Conservation (phyloP, 2,797 vertebrate genomes). For the Alosa sapidissima region DNA sequence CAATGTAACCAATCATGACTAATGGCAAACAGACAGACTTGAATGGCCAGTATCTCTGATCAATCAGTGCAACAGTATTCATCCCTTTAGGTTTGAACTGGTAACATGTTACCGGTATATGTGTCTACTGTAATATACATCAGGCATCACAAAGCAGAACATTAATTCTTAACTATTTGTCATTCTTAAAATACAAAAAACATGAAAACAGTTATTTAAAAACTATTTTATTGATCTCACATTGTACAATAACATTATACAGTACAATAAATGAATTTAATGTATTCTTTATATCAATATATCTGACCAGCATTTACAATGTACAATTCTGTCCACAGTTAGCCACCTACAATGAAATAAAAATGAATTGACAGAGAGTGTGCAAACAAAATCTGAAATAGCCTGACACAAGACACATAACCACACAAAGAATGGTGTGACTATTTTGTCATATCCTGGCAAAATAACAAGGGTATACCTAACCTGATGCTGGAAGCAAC, state of each 20-base stretch:
- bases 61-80: not conserved
- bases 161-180: not conserved
- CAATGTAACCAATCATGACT: not conserved
- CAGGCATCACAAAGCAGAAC: not conserved
- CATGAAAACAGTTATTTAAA: not conserved
- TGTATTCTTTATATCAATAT: conserved; percentile 26
- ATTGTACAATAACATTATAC: conserved; percentile 34
- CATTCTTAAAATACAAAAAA: not conserved
- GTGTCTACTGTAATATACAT: too few relatives aligned
- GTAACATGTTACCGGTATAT: too few relatives aligned
- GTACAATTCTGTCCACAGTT: not conserved
- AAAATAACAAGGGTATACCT: not conserved
- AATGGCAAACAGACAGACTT: not conserved
- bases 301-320: not conserved
- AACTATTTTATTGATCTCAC: conserved; percentile 45
- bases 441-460: not conserved
- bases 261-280: conserved; percentile 36
- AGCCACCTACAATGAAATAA: not conserved
- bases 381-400: conserved; percentile 1
- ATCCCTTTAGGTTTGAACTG: not conserved
- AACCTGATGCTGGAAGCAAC: not conserved
- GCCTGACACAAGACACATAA: not conserved
- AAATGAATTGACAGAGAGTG: conserved; percentile 5
- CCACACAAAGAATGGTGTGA: not conserved
- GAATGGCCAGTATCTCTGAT: not conserved